Base-by-base conservation (phyloP, 2,113 vertebrate genomes). In the Atlantisia rogersi region DNA sequence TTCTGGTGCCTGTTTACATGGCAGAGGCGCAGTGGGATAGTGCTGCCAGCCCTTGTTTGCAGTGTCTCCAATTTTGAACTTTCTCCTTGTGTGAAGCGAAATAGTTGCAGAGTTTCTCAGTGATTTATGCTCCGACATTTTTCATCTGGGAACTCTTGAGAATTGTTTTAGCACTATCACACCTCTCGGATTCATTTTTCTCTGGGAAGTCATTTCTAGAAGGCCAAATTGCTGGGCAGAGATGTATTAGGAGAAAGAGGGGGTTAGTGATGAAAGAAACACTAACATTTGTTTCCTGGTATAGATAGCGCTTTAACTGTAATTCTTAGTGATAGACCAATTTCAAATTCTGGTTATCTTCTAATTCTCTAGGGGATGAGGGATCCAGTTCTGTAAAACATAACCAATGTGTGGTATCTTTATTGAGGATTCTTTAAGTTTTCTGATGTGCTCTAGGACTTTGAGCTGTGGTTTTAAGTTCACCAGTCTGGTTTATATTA, bases 151-250 rank as follows among this genome's bases (percentile, higher is more conserved):
- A 86, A 28, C 91, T 77, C 86, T 29, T 24, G 69, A 83, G 96
- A 82, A 88, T 94, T 95, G 91, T 95, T 94, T 84, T 48, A 95
- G 89, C 42, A 11, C 85, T 95, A 76, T 96, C 90, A 56, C 73
- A 83, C 52, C 73, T 59, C 59, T 74, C 39, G 18, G 84, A 78
- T 75, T 46, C 78, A 62, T 96, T 93, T 90, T 95, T 74, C 89
- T 95, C 59, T 11, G 40, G 69, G 58, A 68, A 95, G 62, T 88
- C 29, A 69, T 84, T 93, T 92, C 75, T 56, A 75, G 77, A 77
- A 92, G 70, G 75, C 81, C 79, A 39, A 75, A 93, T 48, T 82
- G 76, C 64, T 58, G 73, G 75, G 74, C 62, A 40, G 84, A 86
- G 81, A 64, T 24, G 2, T 67, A n/a, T 16, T 18, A 11, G 52